Evolutionary conservation across 2,888 invertebrate genomes (phyloP), one percentile per base, ranked within the genome.

Genomic region (Caenorhabditis wallacei): DNA sequence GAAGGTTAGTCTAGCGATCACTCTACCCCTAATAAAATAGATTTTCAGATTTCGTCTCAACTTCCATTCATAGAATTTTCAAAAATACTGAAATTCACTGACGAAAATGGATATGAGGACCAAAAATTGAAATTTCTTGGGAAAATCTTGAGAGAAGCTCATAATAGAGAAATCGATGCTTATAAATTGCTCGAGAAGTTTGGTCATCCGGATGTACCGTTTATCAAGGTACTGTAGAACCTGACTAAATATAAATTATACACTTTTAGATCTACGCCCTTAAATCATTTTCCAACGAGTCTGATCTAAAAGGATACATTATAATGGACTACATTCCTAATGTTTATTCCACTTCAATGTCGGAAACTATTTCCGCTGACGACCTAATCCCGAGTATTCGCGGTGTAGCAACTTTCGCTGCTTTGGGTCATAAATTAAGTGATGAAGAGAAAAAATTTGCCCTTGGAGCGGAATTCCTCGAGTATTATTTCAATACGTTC

Each of bases 131-230:
- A 43, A 5, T 43, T 40, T 11, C 1, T 74, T 18, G 40, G 53
- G 22, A 64, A 56, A 5, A 26, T 74, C 7, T 24, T 64, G 24
- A 26, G 74, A 46, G 64, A 74, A 35, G 54, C 56, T 7, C 74
- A 74, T 54, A 74, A 74, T 56, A 18, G 46, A 48, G 74, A 74
- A 64, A 35, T 74, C 11, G 74, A 35, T n/a, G 59, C 66, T 13
- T 75, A 75, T 26, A 75, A 66, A n/a, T 20, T 75, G 16, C 48
- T 75, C n/a, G 46, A 43, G 40, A 66, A 24, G 26, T 75, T 75
- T 20, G 66, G 66, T 54, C 75, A 75, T 59, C 48, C 57, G 7
- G 59, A 75, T 66, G 18, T 75, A 3, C 75, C 75, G 13, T 66
- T 37, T 51, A 75, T 61, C 2, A 76, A 74, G 48, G 74, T 74